Evolutionary conservation across 1,140 invertebrate genomes (phyloP).

Genomic region (Heliconius melpomene): DNA sequence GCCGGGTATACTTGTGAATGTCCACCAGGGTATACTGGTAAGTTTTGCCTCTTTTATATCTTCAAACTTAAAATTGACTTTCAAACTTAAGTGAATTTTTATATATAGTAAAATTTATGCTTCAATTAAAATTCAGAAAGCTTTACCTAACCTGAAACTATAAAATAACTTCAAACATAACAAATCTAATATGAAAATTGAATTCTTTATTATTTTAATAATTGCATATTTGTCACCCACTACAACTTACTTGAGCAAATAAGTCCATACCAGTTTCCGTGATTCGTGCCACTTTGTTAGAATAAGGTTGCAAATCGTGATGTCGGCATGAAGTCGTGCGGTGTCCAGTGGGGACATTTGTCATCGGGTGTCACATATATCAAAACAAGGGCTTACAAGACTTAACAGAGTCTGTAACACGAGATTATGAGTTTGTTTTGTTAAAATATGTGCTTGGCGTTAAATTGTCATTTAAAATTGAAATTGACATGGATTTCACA

Average conservation of each 20-base stretch:
- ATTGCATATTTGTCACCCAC: background rate
- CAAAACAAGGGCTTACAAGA: conserved; percentile 1
- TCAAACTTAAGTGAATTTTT: too few relatives aligned
- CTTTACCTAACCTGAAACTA: too few relatives aligned
- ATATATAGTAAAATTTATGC: too few relatives aligned
- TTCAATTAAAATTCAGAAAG: too few relatives aligned
- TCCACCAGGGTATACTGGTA: conserved; percentile 92
- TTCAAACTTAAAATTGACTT: too few relatives aligned
- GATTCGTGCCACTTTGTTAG: background rate
- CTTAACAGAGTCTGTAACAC: background rate
- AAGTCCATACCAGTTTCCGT: background rate
- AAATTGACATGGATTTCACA: background rate
- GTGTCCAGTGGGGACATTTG: background rate
- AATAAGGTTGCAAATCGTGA: conserved; percentile 12
- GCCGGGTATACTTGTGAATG: conserved; percentile 93
- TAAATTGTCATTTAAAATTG: background rate
- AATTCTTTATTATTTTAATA: background rate
- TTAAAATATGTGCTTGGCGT: background rate
- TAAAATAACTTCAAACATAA: background rate
- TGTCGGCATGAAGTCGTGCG: background rate
- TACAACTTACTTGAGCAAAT: background rate
- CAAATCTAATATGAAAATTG: background rate
- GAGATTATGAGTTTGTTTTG: conserved; percentile 3
- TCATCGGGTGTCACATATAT: background rate
- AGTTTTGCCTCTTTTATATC: conserved; percentile 36